Conservation (phyloP, 1,140 invertebrate species). For the Babylonia areolata region DNA sequence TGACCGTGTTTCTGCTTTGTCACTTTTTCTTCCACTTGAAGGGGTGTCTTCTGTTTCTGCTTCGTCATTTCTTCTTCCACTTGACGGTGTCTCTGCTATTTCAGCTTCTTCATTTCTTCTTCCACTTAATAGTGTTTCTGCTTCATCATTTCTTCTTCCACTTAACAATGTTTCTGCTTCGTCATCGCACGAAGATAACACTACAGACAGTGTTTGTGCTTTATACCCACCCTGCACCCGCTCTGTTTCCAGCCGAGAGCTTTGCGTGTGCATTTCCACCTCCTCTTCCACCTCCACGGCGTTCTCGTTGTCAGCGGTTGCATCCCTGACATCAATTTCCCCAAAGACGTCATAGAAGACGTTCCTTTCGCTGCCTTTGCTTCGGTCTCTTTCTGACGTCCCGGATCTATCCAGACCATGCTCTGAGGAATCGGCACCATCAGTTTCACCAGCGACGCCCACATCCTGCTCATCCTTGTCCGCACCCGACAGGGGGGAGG, state of each 20-base stretch:
- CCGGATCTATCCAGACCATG: neutral
- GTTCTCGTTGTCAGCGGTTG: neutral
- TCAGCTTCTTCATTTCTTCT: too few relatives aligned
- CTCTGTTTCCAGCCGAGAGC: neutral
- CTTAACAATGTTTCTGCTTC: too few relatives aligned
- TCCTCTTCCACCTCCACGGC: too few relatives aligned
- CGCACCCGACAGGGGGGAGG: neutral
- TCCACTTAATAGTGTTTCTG: too few relatives aligned
- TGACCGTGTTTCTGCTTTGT: neutral
- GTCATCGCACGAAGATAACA: neutral
- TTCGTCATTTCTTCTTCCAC: too few relatives aligned
- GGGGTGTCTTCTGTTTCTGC: too few relatives aligned
- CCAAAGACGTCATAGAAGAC: constrained; percentile 3
- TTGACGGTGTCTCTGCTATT: too few relatives aligned
- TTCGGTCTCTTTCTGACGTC: neutral
- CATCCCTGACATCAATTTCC: neutral
- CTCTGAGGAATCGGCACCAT: neutral
- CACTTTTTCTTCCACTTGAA: neutral
- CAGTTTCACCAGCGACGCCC: neutral
- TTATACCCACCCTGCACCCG: neutral
- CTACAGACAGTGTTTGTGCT: neutral
- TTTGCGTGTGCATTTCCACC: too few relatives aligned
- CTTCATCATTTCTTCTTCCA: neutral
- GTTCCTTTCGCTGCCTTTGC: neutral
- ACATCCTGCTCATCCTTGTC: neutral